phyloP scores from a whole-genome alignment of 1,140 invertebrate genomes.

The Anastrepha obliqua region DNA sequence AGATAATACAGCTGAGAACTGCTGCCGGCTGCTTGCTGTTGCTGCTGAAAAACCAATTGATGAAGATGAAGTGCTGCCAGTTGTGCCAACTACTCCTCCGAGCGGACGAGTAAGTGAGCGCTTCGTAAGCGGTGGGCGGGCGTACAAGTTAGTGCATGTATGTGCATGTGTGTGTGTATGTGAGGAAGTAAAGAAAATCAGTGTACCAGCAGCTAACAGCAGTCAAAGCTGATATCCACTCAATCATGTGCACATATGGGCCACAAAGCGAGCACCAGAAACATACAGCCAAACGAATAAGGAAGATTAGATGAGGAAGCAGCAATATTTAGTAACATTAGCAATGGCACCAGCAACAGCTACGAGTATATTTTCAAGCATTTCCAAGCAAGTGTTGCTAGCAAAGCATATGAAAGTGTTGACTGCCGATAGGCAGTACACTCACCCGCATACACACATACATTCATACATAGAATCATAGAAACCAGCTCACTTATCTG shows the following conservation, averaged over 20 bases:
- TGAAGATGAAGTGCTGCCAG: constrained; percentile 50
- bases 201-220: constrained; percentile 48
- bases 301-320: constrained; percentile 36
- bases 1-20: constrained; percentile 39
- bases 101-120: background rate
- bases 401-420: constrained; percentile 25
- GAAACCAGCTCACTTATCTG: constrained; percentile 16
- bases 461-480: background rate
- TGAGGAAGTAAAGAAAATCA: constrained; percentile 36
- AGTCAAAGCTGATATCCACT: constrained; percentile 59
- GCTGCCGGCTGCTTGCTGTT: background rate
- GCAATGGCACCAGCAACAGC: background rate
- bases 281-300: background rate
- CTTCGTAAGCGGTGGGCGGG: background rate
- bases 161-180: background rate
- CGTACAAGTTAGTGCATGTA: background rate
- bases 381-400: constrained; percentile 21
- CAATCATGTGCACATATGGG: constrained; percentile 70
- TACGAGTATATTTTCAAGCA: background rate
- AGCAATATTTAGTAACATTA: constrained; percentile 1
- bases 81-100: constrained; percentile 33
- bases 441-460: background rate
- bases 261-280: background rate
- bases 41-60: constrained; percentile 40
- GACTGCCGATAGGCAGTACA: constrained; percentile 48